These are phyloP conservation scores for Albula glossodonta DNA, from an alignment of 2,113 vertebrate species.

Conservation along the genomic window DNA sequence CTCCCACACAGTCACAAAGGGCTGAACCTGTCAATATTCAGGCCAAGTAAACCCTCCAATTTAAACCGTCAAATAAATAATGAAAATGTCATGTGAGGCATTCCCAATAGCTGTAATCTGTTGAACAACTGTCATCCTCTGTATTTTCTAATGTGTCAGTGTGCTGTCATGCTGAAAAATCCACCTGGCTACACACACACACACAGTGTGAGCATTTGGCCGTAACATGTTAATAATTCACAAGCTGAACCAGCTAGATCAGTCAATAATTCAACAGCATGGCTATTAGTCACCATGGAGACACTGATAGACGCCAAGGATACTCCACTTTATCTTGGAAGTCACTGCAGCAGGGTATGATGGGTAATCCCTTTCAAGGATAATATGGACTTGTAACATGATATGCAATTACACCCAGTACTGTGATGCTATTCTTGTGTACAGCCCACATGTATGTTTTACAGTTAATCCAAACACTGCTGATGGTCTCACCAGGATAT, in stretches of 20 bases:
- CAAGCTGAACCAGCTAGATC: constrained; percentile 44
- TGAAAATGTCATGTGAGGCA: too few species aligned
- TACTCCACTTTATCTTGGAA: constrained; percentile 39
- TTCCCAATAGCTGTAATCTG: too few species aligned
- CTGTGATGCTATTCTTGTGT: background rate
- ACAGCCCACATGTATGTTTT: background rate
- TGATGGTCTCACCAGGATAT: background rate
- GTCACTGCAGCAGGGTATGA: constrained; percentile 12
- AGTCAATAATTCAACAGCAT: constrained; percentile 72
- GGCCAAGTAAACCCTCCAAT: background rate
- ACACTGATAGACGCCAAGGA: constrained; percentile 45
- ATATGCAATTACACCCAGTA: background rate
- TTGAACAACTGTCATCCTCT: too few species aligned
- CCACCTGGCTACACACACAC: constrained; percentile 8
- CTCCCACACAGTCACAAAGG: background rate
- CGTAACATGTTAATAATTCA: constrained; percentile 73
- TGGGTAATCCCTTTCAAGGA: background rate
- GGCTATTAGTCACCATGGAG: constrained; percentile 59
- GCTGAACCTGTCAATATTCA: background rate
- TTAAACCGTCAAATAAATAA: background rate
- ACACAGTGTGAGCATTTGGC: constrained; percentile 26
- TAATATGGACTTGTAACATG: background rate
- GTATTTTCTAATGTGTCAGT: background rate
- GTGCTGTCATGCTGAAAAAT: background rate
- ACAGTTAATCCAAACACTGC: background rate